Base-by-base conservation (phyloP, 1,140 invertebrate species). In the Pseudomyrmex cubaensis region DNA sequence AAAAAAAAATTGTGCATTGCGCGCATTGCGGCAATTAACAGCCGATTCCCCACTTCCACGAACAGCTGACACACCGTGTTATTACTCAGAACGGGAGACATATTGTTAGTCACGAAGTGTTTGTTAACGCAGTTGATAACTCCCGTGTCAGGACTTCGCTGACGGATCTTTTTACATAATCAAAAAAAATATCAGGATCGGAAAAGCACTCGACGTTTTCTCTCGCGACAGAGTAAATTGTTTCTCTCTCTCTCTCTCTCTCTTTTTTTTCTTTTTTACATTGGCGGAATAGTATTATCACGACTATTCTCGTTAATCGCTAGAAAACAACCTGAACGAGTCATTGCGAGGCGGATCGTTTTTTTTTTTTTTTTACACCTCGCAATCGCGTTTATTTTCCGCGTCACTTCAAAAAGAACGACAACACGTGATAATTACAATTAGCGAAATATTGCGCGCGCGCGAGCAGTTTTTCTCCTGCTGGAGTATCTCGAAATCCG, bases 71-170 rank as follows among this genome's bases (percentile, higher is more conserved):
- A 50, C 20, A 46, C 35, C 44, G 17, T 35, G 35, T 5, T 59
- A 25, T 78, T 59, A 62, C 2, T 50, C 54, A 48, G 44, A 13
- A 12, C 44, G 15, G 22, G 7, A 78, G 25, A 70, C 25, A 13
- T 25, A 70, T 59, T 59, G 2, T 72, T 77, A 63, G 15, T 77
- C n/a, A 72, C 50, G 0, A 48, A 80, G 17, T 78, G 17, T 50
- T 78, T 62, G 59, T 78, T 70, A 57, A 59, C 20, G 4, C 59
- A 25, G 15, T 59, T 80, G 20, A 72, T 80, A 35, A 35, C 35
- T 2, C 9, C 48, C 2, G 15, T 20, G 9, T 46, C 15, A 15
- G 0, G 9, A 48, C 17, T 70, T 59, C 2, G 57, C 0, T 12
- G 52, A 59, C 46, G 59, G 15, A 67, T 20, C 12, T 35, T 7